Evolutionary conservation across 2,113 vertebrate genomes (phyloP), one percentile per base, ranked within the genome.

Genomic region (Channa argus): DNA sequence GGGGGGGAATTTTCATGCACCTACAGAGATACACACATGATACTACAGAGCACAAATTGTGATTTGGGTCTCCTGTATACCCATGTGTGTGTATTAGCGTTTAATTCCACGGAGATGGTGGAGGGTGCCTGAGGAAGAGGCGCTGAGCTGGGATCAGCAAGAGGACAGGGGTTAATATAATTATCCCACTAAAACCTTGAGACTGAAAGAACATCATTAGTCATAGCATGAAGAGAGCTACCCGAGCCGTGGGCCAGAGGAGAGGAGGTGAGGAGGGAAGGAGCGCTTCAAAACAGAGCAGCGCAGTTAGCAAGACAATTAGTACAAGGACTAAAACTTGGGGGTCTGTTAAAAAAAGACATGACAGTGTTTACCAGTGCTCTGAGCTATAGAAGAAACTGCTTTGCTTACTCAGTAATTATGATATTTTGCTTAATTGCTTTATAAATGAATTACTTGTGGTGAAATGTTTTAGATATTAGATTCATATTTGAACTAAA

Each of bases 91-190:
- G 82, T 76, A 34, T 85, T 63, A 59, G 81, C 33, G 78, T 75
- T 56, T 74, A 77, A 83, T 80, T 86, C 86, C 71, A 1, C 54
- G 7, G 81, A 81, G 87, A 72, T 41, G 0, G 37, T 5, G 61
- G 61, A 80, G 66, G 64, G 69, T 59, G 89, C 89, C 86, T 37
- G 76, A 66, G 83, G 91, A 80, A 74, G 70, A 80, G 55, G 34
- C 90, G 79, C 79, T 82, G 84, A 85, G 80, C 85, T 75, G 85
- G 86, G 92, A 90, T 90, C 91, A 91, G 88, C 84, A 71, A 85
- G 90, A 83, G 88, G 91, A 89, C 90, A 89, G 74, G 87, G 92
- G 91, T 94, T 93, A 93, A 93, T 92, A 88, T 90, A 92, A 93
- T 93, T 94, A 93, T 92, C 86, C 90, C 44, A 71, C 88, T 84